Evolutionary conservation across 2,888 invertebrate species (phyloP).

Genomic region (Bembecia ichneumoniformis): DNA sequence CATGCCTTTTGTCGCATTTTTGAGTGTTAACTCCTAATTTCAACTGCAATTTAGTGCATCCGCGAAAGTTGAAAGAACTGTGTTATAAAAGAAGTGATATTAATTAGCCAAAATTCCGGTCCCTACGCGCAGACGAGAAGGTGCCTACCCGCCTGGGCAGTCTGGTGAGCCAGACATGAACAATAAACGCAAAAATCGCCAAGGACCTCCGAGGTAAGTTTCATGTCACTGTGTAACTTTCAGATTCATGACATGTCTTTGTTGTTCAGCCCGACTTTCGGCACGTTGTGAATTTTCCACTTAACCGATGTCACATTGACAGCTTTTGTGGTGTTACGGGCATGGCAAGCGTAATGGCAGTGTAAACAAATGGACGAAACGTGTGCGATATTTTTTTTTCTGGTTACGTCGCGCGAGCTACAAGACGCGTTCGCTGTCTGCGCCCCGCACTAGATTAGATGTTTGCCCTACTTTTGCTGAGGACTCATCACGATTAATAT

Average conservation of each 20-base stretch:
- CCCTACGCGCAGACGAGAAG: constrained; percentile 85
- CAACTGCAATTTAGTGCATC: constrained; percentile 72
- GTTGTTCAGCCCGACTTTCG: constrained; percentile 45
- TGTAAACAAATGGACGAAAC: constrained; percentile 54
- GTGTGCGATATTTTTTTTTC: constrained; percentile 27
- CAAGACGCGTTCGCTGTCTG: constrained; percentile 19
- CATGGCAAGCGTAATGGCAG: constrained; percentile 34
- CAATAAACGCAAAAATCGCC: constrained; percentile 88
- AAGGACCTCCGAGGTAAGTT: constrained; percentile 80
- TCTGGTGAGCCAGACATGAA: constrained; percentile 78
- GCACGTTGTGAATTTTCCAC: constrained; percentile 39
- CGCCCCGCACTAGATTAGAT: constrained; percentile 48
- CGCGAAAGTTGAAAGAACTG: constrained; percentile 74
- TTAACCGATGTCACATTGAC: constrained; percentile 43
- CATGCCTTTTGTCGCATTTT: constrained; percentile 63
- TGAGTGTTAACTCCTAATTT: constrained; percentile 65
- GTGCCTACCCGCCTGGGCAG: constrained; percentile 82
- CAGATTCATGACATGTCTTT: constrained; percentile 62
- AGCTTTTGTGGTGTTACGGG: constrained; percentile 30
- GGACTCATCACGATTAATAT: constrained; percentile 63
- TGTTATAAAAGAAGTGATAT: constrained; percentile 71
- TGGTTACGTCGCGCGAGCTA: constrained; percentile 30
- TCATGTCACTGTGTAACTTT: constrained; percentile 38
- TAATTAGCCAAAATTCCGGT: constrained; percentile 85
- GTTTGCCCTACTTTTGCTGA: constrained; percentile 66